Conservation (phyloP, 2,113 vertebrate species). For the Heloderma charlesbogerti region DNA sequence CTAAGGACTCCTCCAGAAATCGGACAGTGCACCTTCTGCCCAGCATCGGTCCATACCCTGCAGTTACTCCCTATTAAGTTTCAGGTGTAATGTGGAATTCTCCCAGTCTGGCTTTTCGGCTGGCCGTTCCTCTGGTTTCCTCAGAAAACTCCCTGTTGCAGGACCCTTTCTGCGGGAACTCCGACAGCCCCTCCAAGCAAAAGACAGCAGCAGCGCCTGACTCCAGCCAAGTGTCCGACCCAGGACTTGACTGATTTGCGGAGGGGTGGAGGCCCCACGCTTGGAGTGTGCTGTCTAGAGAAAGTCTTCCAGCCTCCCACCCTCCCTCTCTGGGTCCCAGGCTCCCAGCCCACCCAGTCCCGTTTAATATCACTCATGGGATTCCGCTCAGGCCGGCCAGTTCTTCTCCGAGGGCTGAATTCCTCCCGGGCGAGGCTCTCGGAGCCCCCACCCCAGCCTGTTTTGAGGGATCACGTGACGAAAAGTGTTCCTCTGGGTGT, state of each 20-base stretch:
- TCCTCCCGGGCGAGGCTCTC: background rate
- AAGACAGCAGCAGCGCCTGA: background rate
- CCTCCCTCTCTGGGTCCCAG: too few relatives aligned
- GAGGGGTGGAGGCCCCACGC: background rate
- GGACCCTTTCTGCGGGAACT: background rate
- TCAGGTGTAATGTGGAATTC: background rate
- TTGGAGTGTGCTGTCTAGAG: background rate
- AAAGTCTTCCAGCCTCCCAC: background rate
- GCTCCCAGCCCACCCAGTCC: background rate
- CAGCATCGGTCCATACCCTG: background rate
- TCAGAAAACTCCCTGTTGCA: background rate
- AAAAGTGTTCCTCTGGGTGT: background rate
- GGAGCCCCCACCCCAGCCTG: background rate
- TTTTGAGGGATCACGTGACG: background rate
- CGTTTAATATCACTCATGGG: background rate
- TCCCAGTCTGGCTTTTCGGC: background rate
- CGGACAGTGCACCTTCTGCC: background rate
- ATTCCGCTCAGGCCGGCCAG: background rate
- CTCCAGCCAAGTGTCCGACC: background rate
- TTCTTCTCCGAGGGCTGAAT: background rate
- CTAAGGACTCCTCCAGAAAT: background rate
- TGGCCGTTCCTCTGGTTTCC: background rate
- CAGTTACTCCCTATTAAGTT: background rate
- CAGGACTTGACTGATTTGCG: background rate
- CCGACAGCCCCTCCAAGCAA: background rate